A percentile compares a stretch with the other conserved stretches of the same genome.
These are phyloP conservation scores for Pseudorasbora parva DNA, from an alignment of 2,113 vertebrate genomes.

Conservation along the genomic window DNA sequence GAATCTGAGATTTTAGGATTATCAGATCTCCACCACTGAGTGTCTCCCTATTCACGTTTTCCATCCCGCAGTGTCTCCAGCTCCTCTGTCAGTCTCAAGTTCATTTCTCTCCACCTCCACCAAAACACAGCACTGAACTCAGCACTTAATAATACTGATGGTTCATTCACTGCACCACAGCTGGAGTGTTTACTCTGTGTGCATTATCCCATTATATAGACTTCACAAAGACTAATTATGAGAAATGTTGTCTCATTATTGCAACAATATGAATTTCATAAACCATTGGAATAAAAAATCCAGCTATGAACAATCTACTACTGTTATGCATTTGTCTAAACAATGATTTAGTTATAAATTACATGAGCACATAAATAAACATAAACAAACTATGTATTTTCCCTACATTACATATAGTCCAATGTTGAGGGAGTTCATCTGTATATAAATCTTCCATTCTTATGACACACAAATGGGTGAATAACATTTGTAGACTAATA, in stretches of 20 bases:
- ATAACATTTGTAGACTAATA: neutral
- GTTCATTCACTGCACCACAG: conserved; percentile 5
- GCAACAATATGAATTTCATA: neutral
- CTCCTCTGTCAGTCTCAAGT: neutral
- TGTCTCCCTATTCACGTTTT: conserved; percentile 70
- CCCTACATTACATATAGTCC: neutral
- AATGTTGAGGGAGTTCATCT: neutral
- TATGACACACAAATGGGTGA: neutral
- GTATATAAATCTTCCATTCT: neutral
- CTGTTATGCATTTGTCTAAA: conserved; percentile 28
- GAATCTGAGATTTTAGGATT: neutral
- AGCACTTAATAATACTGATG: conserved; percentile 11
- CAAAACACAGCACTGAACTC: neutral
- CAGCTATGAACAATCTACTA: neutral
- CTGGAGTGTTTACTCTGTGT: neutral
- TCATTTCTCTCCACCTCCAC: neutral
- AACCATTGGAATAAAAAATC: neutral
- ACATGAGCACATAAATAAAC: conserved; percentile 4
- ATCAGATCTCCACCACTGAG: conserved; percentile 63
- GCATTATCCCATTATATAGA: neutral
- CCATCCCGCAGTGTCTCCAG: neutral
- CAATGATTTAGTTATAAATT: conserved; percentile 6
- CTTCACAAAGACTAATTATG: conserved; percentile 25
- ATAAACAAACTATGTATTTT: conserved; percentile 30
- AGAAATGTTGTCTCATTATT: conserved; percentile 3